Evolutionary conservation across 2,113 vertebrate species (phyloP).

Genomic region (Neopipo cinnamomea): DNA sequence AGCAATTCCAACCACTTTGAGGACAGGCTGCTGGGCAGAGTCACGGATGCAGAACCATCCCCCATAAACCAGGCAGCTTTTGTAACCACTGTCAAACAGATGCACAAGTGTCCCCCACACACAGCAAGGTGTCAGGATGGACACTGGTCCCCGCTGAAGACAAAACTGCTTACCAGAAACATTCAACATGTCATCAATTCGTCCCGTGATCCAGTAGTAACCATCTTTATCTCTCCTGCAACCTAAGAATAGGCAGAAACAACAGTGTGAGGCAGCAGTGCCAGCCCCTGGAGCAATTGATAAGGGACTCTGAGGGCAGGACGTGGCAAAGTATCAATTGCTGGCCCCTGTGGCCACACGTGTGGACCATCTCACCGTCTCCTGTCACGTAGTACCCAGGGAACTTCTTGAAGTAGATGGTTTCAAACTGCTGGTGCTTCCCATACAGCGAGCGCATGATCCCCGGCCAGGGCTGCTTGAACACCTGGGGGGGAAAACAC

Average conservation of each 20-base stretch:
- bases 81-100: neutral
- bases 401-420: conserved; percentile 94
- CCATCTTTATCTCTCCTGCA: conserved; percentile 93
- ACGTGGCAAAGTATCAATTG: neutral
- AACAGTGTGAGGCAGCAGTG: neutral
- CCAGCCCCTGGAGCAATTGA: neutral
- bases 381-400: conserved; percentile 96
- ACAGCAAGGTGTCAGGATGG: neutral
- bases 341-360: neutral
- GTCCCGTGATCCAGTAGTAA: conserved; percentile 97
- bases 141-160: neutral
- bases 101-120: neutral
- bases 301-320: neutral
- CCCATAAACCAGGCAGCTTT: neutral
- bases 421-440: conserved; percentile 88
- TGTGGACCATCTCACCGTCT: conserved; percentile 80
- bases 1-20: neutral
- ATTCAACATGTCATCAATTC: conserved; percentile 98
- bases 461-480: conserved; percentile 98
- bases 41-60: neutral
- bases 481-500: conserved; percentile 78
- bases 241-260: conserved; percentile 75
- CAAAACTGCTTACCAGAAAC: conserved; percentile 85
- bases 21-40: neutral
- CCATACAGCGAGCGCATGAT: conserved; percentile 92